A percentile compares a stretch with the other conserved stretches of the same genome.
These are phyloP conservation scores for Euthynnus affinis DNA, from an alignment of 2,797 vertebrate genomes.

Conservation along the genomic window DNA sequence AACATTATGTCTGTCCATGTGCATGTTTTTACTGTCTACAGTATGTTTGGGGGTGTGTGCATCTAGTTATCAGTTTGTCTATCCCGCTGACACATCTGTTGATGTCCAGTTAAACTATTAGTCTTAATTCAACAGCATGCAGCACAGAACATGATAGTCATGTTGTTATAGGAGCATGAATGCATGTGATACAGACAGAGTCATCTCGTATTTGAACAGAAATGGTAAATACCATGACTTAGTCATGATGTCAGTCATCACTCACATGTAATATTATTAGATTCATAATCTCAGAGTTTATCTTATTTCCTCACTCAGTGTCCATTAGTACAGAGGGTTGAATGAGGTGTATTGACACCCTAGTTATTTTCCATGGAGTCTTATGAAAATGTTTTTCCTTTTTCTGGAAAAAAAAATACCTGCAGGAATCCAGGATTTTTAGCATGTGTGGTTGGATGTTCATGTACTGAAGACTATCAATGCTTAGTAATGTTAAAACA, in stretches of 20 bases:
- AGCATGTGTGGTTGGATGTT: too few species aligned
- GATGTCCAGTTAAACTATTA: background rate
- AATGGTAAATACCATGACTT: background rate
- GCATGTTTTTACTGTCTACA: background rate
- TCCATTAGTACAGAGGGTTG: background rate
- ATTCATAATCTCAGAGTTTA: background rate
- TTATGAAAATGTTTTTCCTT: too few species aligned
- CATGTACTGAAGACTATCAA: too few species aligned
- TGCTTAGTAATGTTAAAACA: too few species aligned
- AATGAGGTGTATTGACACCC: background rate
- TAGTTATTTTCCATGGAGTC: slow-evolving; percentile 1
- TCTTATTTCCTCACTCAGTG: background rate
- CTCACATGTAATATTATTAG: background rate
- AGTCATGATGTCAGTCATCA: background rate
- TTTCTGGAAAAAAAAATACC: too few species aligned
- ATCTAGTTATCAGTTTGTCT: background rate
- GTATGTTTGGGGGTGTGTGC: background rate
- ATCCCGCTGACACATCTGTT: background rate
- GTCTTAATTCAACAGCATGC: slow-evolving; percentile 20
- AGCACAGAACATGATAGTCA: background rate
- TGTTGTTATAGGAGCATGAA: background rate
- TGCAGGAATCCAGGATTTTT: too few species aligned
- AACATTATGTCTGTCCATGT: background rate
- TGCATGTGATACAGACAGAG: background rate
- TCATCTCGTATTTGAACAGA: background rate